These are phyloP conservation scores for Neria commutata DNA, from an alignment of 2,888 invertebrate species.

Conservation along the genomic window DNA sequence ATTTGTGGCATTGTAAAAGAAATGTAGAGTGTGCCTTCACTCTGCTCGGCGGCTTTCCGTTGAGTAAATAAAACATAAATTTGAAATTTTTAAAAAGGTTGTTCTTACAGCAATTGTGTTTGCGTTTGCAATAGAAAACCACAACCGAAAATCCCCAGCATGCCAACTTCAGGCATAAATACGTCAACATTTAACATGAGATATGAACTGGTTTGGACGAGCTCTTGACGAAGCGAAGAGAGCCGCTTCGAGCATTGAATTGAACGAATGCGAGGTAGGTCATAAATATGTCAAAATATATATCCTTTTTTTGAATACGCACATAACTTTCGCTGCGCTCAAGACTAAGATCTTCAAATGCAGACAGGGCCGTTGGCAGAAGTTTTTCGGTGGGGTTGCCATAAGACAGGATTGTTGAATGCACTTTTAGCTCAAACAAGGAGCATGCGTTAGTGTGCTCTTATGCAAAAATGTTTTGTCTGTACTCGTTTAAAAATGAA, in stretches of 20 bases:
- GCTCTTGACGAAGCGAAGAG: slow-evolving; percentile 2
- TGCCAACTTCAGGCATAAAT: slow-evolving; percentile 30
- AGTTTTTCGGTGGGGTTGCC: no score
- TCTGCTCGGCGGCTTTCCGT: not conserved
- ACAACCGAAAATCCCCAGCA: slow-evolving; percentile 9
- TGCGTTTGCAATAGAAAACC: slow-evolving; percentile 18
- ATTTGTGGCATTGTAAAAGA: slow-evolving; percentile 29
- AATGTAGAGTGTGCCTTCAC: not conserved
- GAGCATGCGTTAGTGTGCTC: no score
- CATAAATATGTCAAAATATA: slow-evolving; percentile 56
- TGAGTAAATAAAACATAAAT: slow-evolving; percentile 27
- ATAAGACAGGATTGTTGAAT: no score
- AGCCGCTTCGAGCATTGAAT: slow-evolving; percentile 12
- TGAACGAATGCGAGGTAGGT: slow-evolving; percentile 24
- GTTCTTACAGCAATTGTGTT: not conserved
- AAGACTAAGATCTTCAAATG: no score
- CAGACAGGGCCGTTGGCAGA: no score
- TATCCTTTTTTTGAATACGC: slow-evolving; percentile 2
- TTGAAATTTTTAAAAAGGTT: not conserved
- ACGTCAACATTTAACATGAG: slow-evolving; percentile 31
- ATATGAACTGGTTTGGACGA: slow-evolving; percentile 8
- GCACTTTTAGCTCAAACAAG: no score
- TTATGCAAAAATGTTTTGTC: no score
- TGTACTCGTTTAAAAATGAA: no score
- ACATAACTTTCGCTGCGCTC: no score